Base-by-base conservation (phyloP, 2,888 invertebrate genomes). In the Sphinx pinastri region DNA sequence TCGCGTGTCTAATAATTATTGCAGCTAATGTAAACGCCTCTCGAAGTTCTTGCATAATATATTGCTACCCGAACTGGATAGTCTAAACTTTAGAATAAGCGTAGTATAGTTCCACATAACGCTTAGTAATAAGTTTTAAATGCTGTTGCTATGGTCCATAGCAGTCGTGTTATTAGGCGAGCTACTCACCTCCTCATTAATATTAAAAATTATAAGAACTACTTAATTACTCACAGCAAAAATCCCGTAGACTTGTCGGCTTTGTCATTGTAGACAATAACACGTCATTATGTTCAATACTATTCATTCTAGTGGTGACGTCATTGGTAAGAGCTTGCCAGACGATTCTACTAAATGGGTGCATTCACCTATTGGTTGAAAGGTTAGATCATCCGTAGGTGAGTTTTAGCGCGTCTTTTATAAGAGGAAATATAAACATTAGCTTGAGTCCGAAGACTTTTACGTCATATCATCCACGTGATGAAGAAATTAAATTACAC, bases 371-470 rank as follows among this genome's bases (percentile, higher is more conserved):
- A 72, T 25, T 25, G 25, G 25, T 2, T 25, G 2, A 69, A 19
- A 58, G 70, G 68, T 79, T 80, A 84, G 80, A 82, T 84, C 85
- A 84, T 80, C 76, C 71, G 52, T 68, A 70, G 71, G 67, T 52
- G 47, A n/a, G 59, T 25, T 59, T 67, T 67, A 47, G 63, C 63
- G 19, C 19, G 16, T n/a, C 12, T 45, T 60, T n/a, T 49, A 13
- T 63, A 63, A 63, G 16, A 49, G 60, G 60, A 47, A 63, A 19
- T 63, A 7, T 63, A 47, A 16, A 8, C 0, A 25, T 25, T 25
- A 25, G 25, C 25, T 25, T 25, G 25, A 25, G 2, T 25, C 25
- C 25, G 25, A n/a, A 60, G n/a, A 60, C 10, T 11, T 60, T 52
- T 38, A 38, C 38, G 38, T 38, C 38, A 38, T 8, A 3, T 38